Evolutionary conservation across 1,140 invertebrate species (phyloP).

Genomic region (Macrostomum lignano): DNA sequence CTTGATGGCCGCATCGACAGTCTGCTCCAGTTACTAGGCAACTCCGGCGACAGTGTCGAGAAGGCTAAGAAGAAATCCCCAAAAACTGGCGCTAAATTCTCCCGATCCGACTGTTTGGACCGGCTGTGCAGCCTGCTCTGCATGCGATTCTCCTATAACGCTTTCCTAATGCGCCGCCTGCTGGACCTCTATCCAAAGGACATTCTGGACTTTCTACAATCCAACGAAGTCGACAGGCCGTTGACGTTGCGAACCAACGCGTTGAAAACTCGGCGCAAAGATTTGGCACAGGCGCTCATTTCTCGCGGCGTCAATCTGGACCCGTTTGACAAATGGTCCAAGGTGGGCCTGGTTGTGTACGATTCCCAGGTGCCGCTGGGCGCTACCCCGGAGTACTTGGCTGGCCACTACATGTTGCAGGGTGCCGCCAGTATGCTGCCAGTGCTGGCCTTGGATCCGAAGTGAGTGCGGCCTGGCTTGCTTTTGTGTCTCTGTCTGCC

Average conservation of each 20-base stretch:
- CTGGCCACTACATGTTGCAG: constrained; percentile 90
- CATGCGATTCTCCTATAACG: constrained; percentile 83
- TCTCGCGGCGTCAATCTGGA: constrained; percentile 87
- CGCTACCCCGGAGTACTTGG: constrained; percentile 91
- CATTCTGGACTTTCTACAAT: constrained; percentile 74
- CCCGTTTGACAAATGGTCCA: constrained; percentile 89
- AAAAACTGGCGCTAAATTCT: neutral
- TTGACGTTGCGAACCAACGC: constrained; percentile 81
- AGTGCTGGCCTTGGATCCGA: constrained; percentile 82
- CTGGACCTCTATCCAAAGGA: constrained; percentile 71
- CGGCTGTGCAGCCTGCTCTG: constrained; percentile 52
- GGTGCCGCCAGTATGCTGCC: constrained; percentile 77
- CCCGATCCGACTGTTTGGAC: constrained; percentile 46
- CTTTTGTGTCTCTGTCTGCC: too few species aligned
- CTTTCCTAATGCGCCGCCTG: constrained; percentile 68
- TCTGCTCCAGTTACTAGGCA: constrained; percentile 25
- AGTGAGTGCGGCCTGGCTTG: too few species aligned
- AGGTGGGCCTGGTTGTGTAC: constrained; percentile 82
- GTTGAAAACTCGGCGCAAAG: constrained; percentile 63
- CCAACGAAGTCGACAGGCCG: constrained; percentile 73
- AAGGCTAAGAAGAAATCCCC: neutral
- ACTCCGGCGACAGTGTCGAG: neutral
- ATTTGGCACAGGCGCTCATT: constrained; percentile 67
- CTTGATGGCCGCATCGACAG: too few species aligned
- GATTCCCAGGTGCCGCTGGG: constrained; percentile 81